A percentile compares a stretch with the other conserved stretches of the same genome.
phyloP scores from a whole-genome alignment of 2,113 vertebrate species.

The Gallinago jamesoni region DNA sequence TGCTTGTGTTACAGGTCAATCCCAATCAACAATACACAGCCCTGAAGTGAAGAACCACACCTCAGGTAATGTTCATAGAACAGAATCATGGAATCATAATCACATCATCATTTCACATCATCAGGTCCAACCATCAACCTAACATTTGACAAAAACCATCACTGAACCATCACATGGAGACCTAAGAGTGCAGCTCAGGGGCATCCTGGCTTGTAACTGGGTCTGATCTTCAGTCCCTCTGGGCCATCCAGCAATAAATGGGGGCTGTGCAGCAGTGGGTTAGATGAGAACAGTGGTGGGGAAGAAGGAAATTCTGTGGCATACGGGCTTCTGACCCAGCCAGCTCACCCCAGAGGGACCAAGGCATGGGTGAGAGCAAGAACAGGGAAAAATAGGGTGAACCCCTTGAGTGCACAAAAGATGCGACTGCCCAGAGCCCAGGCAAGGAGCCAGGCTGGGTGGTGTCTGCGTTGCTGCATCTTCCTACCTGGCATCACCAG shows the following conservation, averaged over 20 bases:
- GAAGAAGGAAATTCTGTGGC: background rate
- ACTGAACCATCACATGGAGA: background rate
- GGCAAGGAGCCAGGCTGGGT: background rate
- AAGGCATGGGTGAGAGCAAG: background rate
- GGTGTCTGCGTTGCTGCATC: rapidly evolving
- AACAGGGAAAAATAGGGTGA: background rate
- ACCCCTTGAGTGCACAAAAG: background rate
- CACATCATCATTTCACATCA: background rate
- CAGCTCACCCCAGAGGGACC: background rate
- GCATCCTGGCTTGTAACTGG: background rate
- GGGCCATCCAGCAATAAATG: background rate
- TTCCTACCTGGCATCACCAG: background rate
- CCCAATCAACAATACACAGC: background rate
- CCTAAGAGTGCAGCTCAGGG: background rate
- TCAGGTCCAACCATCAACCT: background rate
- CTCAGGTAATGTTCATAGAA: background rate
- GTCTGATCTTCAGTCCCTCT: background rate
- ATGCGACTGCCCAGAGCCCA: background rate
- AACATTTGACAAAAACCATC: background rate
- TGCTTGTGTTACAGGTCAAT: conserved; percentile 21
- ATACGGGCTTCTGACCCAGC: background rate
- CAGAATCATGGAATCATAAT: background rate
- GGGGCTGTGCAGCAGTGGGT: background rate
- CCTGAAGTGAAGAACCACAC: background rate
- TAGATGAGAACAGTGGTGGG: background rate